Evolutionary conservation across 2,113 vertebrate species (phyloP), one percentile per base, ranked within the genome.

Genomic region (Hypanus sabinus): DNA sequence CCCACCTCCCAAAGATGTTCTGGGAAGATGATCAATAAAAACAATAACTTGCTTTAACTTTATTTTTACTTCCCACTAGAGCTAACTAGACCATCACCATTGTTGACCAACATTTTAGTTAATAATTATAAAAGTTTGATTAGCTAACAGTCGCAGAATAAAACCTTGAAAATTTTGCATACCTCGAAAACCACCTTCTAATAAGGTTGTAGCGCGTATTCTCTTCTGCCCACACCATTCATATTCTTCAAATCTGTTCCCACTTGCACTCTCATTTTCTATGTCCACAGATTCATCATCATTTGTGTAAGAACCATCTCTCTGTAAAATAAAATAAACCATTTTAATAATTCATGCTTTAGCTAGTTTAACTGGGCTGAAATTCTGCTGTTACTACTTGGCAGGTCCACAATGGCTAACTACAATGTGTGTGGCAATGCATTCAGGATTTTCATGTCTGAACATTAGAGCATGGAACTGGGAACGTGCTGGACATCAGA

Each of bases 181-280:
- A 99, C 99, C 99, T 98, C 99, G 97, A 96, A 99, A 99, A 94
- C 99, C 99, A 95, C 99, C 99, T 95, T 99, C 99, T 96, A 99
- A 96, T 94, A 99, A 97, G 73, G 99, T 98, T 0, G 98, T 99
- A 38, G 99, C 99, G 95, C 99, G 97, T 97, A 99, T 98, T 97
- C 99, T 97, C 96, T 99, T 99, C 97, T 99, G 99, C 5, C 99
- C 98, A 0, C 99, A 99, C 99, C 99, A 99, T 94, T 99, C 99
- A 71, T 99, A 99, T 94, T 99, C 99, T 94, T 99, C 99, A 94
- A 99, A 99, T 96, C 98, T 98, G 94, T 97, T 98, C 94, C 98
- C 98, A 46, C 81, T 76, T 77, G 36, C 57, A 0, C 98, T 99
- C 95, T 99, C 99, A 0, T 98, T 98, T 94, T 99, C 99, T 94